Evolutionary conservation across 1,140 invertebrate species (phyloP), one percentile per base, ranked within the genome.

Genomic region (Cotesia glomerata): DNA sequence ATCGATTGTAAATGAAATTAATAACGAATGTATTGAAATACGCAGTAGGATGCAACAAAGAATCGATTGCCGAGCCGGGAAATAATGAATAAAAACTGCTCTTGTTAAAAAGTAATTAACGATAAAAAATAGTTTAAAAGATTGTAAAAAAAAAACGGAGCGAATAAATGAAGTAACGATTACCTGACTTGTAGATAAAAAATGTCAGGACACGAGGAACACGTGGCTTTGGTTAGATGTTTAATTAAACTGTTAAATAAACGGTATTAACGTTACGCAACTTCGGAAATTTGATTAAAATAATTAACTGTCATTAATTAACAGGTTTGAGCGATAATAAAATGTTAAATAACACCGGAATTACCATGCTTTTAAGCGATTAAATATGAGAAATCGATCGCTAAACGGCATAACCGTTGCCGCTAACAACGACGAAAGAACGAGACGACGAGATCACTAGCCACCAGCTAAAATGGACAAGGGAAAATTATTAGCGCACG

Each of bases 141-240:
- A 18, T 65, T 11, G 18, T 14, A 9, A 32, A 13, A n/a, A 64
- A 51, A 64, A 34, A 4, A 45, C 4, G 5, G 5, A 18, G 51
- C 14, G 62, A 18, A 32, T 36, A 58, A 13, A 4, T 14, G 52
- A 70, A 18, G 58, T 68, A 73, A 61, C 51, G 39, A 39, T 39
- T 39, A 61, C n/a, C 52, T 11, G 39, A 51, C 13, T 65, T 51
- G 61, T 34, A 13, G 52, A 18, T 65, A 61, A 65, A 66, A 66
- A 74, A 72, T 69, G 54, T 61, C 65, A 52, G 36, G 66, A 72
- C 39, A 69, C 54, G 51, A 63, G 61, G 61, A 75, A 75, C 74
- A 75, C 74, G 74, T 75, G 74, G 74, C 74, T 75, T 70, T 70
- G 65, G 51, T 73, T 65, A 63, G 35, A 49, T 14, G 11, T 54